Conservation (phyloP, 2,888 invertebrate genomes). For the Lasioglossum zephyrum region DNA sequence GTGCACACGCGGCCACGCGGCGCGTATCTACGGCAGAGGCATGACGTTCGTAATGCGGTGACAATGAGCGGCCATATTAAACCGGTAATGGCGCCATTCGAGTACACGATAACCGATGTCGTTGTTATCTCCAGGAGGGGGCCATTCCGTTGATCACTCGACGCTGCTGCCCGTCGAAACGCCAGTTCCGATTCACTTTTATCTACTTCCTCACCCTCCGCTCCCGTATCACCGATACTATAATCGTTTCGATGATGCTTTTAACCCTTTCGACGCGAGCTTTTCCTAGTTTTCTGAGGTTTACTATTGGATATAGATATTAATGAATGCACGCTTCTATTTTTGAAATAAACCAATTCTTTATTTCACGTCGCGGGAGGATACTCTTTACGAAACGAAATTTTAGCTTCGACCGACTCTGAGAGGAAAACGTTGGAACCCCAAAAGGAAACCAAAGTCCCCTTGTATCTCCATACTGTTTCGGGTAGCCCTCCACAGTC, state of each 20-base stretch:
- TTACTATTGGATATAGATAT: too few species aligned
- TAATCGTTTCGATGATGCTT: not conserved
- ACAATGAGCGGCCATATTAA: conserved; percentile 71
- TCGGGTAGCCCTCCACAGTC: too few species aligned
- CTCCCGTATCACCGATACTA: not conserved
- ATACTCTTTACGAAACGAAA: too few species aligned
- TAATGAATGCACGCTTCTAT: too few species aligned
- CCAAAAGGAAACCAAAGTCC: too few species aligned
- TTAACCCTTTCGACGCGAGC: not conserved
- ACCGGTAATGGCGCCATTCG: conserved; percentile 71
- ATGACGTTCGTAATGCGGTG: conserved; percentile 68
- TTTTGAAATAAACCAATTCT: too few species aligned
- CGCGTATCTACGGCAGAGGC: conserved; percentile 38
- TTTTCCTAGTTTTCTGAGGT: too few species aligned
- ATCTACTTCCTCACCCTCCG: conserved; percentile 17
- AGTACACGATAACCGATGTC: conserved; percentile 66
- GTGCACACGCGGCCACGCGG: conserved; percentile 16
- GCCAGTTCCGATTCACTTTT: conserved; percentile 33
- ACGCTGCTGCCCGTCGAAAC: not conserved
- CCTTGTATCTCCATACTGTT: too few species aligned
- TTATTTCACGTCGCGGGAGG: too few species aligned
- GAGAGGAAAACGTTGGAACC: too few species aligned
- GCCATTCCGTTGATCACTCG: conserved; percentile 31
- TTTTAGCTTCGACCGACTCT: too few species aligned
- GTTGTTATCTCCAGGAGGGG: conserved; percentile 54